Evolutionary conservation across 64 coral and sea anemone species (phyloP).

Genomic region (Montipora cactus): DNA sequence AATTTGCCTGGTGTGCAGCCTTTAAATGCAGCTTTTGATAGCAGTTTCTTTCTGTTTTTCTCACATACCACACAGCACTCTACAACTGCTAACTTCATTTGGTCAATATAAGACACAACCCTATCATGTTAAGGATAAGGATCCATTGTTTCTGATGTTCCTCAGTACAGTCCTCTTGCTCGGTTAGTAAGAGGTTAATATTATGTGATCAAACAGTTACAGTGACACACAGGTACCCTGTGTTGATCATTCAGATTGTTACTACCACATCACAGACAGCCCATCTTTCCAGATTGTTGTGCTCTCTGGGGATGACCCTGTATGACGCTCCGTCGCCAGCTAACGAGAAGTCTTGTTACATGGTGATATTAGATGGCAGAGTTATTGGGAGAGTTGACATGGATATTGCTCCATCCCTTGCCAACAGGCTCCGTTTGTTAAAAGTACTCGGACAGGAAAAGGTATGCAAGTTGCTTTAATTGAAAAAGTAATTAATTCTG

Average conservation of each 20-base stretch:
- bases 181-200: too few species aligned
- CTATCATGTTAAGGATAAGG: too few species aligned
- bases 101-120: too few species aligned
- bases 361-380: slow-evolving; percentile 86
- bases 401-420: slow-evolving; percentile 79
- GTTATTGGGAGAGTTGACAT: slow-evolving; percentile 84
- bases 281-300: slow-evolving; percentile 84
- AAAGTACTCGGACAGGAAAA: slow-evolving; percentile 89
- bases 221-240: not conserved
- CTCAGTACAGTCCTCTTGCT: too few species aligned
- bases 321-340: slow-evolving; percentile 65
- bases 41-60: too few species aligned
- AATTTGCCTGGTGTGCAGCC: too few species aligned
- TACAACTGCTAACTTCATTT: too few species aligned
- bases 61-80: too few species aligned
- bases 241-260: slow-evolving; percentile 63
- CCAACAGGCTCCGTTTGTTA: slow-evolving; percentile 82
- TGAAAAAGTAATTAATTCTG: too few species aligned
- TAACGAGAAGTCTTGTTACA: slow-evolving; percentile 71
- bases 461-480: slow-evolving; percentile 17
- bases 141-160: too few species aligned
- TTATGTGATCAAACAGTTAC: not conserved
- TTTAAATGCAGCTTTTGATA: too few species aligned
- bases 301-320: slow-evolving; percentile 90
- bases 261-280: slow-evolving; percentile 67